Base-by-base conservation (phyloP, 2,113 vertebrate species). In the Elaphurus davidianus region DNA sequence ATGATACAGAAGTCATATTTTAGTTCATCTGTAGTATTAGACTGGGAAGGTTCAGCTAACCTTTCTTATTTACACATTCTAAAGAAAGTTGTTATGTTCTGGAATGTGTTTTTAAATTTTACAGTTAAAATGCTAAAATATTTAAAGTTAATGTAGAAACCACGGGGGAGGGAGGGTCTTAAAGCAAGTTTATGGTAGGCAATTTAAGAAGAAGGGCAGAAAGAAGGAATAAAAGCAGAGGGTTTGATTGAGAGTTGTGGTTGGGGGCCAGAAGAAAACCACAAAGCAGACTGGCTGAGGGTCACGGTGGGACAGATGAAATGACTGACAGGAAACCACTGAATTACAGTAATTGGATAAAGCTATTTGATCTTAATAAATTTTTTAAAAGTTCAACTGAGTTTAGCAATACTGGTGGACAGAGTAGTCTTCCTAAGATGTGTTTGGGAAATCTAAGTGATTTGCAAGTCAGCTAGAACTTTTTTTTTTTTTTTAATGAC, bases 61-160 rank as follows among this genome's bases (percentile, higher is more conserved):
- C 45, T 94, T 17, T 40, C 54, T 91, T 87, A 76, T 84, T 90
- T 76, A 91, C 11, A 97, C 57, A 96, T 97, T 97, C 87, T 36
- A 93, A 95, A 86, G n/a, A 67, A 95, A 30, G 8, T 45, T 93
- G 62, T 93, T 91, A 36, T 94, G 64, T 96, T 93, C 4, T 95
- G 62, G 82, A 96, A 83, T 96, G 55, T 97, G 30, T 57, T 67
- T 94, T 96, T 50, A 36, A 82, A 47, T 93, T 78, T 57, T 87
- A 11, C 76, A 47, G 19, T 87, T 94, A 94, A 62, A 89, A 76
- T 93, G 25, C 30, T 45, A 40, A 89, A 87, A 90, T 87, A 93
- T 87, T 97, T 27, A 57, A 91, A 87, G 54, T 97, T 43, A 93
- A 59, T 96, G 23, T 76, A 85, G 30, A 90, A 96, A 81, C 15